Conservation (phyloP, 1,140 invertebrate genomes). For the Plodia interpunctella region DNA sequence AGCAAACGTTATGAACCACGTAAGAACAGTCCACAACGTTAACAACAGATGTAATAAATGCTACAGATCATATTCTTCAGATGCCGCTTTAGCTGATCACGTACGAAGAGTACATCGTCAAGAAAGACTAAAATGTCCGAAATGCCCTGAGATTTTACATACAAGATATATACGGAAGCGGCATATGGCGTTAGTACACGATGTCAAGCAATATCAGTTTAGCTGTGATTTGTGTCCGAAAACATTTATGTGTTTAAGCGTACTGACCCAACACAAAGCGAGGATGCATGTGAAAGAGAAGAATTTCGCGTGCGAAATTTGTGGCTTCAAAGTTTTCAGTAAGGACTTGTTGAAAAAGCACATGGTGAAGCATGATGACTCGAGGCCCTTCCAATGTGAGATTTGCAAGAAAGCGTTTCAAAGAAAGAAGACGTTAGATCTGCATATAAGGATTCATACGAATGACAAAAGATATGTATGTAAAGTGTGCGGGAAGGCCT, state of each 20-base stretch:
- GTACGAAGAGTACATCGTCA: constrained; percentile 9
- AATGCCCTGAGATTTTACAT: constrained; percentile 27
- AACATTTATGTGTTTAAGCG: constrained; percentile 17
- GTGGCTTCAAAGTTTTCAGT: constrained; percentile 48
- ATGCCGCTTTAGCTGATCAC: constrained; percentile 14
- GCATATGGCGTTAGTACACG: constrained; percentile 24
- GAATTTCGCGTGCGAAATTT: constrained; percentile 43
- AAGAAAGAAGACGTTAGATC: constrained; percentile 34
- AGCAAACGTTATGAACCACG: constrained; percentile 7
- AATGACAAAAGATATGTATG: constrained; percentile 30
- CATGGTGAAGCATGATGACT: constrained; percentile 80
- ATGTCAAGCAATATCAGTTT: constrained; percentile 16
- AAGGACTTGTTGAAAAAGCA: constrained; percentile 31
- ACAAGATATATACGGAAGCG: constrained; percentile 21
- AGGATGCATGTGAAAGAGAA: constrained; percentile 53
- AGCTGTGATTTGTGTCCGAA: constrained; percentile 22
- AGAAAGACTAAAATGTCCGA: constrained; percentile 26
- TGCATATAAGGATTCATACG: constrained; percentile 44
- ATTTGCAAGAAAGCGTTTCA: constrained; percentile 78
- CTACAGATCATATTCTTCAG: constrained; percentile 11
- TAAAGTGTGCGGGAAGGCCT: constrained; percentile 33
- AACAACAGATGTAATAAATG: constrained; percentile 20
- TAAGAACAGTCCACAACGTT: constrained; percentile 2
- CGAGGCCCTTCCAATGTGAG: constrained; percentile 71
- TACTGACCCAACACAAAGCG: constrained; percentile 36